Evolutionary conservation across 2,888 invertebrate species (phyloP).

Genomic region (Pachydiplax longipennis): DNA sequence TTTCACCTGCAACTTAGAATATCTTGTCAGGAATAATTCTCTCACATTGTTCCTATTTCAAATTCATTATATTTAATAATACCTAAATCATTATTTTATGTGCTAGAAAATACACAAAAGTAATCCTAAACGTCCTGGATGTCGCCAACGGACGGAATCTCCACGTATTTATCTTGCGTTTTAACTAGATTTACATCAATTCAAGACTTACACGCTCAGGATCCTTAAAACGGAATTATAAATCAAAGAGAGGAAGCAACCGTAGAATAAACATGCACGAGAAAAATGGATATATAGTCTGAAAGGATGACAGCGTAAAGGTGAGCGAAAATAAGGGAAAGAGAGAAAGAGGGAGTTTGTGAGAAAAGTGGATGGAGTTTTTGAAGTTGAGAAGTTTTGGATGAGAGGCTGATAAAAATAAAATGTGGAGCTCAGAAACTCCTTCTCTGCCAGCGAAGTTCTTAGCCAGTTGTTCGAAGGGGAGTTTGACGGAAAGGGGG

Average conservation of each 20-base stretch:
- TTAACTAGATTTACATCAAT: too few species aligned
- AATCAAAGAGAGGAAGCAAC: background rate
- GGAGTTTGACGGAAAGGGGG: conserved; percentile 48
- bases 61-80: too few species aligned
- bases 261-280: background rate
- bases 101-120: too few species aligned
- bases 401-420: conserved; percentile 43
- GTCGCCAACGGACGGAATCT: too few species aligned
- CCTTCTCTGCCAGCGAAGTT: conserved; percentile 11
- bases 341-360: conserved; percentile 45
- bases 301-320: conserved; percentile 50
- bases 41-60: too few species aligned
- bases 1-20: too few species aligned
- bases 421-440: conserved; percentile 28
- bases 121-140: too few species aligned
- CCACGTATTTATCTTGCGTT: too few species aligned
- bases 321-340: conserved; percentile 50
- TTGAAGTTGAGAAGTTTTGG: conserved; percentile 45
- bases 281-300: background rate
- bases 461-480: conserved; percentile 45
- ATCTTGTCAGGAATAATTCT: too few species aligned
- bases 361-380: conserved; percentile 32
- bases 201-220: too few species aligned
- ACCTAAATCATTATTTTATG: too few species aligned
- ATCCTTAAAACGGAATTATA: too few species aligned